phyloP scores from a whole-genome alignment of 2,113 vertebrate genomes.

The Pampusana beccarii region DNA sequence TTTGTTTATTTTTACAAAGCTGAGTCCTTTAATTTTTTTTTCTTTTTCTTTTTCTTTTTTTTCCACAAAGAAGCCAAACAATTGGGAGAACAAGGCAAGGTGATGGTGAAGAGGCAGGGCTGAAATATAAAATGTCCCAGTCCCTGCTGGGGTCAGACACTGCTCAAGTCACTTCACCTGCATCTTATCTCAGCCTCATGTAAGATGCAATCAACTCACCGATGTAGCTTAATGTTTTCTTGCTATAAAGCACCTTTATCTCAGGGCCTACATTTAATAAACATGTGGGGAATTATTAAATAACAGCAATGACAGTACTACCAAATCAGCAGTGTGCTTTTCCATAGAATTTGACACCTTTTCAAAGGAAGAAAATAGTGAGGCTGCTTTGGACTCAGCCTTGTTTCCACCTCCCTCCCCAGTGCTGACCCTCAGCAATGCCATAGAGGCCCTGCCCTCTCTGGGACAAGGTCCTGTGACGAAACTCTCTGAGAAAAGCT shows the following conservation, averaged over 20 bases:
- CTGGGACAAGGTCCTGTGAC: neutral
- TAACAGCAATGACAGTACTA: neutral
- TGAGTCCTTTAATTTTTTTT: neutral
- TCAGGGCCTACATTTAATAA: neutral
- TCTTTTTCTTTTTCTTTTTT: neutral
- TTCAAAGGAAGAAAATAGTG: neutral
- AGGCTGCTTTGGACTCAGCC: neutral
- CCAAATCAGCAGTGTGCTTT: neutral
- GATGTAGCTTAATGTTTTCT: neutral
- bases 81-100: neutral
- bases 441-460: neutral
- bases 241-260: neutral
- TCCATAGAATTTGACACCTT: neutral
- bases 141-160: neutral
- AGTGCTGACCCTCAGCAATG: neutral
- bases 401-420: neutral
- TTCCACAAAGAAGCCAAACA: neutral
- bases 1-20: neutral
- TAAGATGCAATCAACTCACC: accelerated
- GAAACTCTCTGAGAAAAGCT: neutral
- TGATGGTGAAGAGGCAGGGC: neutral
- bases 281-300: neutral
- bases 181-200: neutral
- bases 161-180: accelerated
- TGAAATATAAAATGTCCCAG: neutral